phyloP scores from a whole-genome alignment of 2,888 invertebrate genomes.

The Sceliomorpha sp. region DNA sequence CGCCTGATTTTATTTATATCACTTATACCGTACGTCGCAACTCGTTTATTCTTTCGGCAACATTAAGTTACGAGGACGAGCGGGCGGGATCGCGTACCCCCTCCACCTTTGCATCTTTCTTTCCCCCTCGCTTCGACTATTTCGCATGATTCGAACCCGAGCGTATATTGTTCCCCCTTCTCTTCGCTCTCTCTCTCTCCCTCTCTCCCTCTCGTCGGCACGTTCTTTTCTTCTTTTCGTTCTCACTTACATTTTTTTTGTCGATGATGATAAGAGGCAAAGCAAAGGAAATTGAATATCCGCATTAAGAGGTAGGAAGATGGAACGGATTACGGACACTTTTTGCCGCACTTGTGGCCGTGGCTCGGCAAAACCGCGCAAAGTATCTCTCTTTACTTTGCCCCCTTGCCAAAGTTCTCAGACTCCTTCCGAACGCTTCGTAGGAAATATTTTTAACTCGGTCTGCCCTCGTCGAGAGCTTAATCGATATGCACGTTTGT shows the following conservation, averaged over 20 bases:
- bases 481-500: too few relatives aligned
- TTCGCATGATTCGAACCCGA: too few relatives aligned
- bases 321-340: conserved; percentile 55
- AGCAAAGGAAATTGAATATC: conserved; percentile 45
- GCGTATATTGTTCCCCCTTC: too few relatives aligned
- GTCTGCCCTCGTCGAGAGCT: too few relatives aligned
- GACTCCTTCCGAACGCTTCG: conserved; percentile 40
- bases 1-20: conserved; percentile 72
- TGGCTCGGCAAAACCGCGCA: conserved; percentile 33
- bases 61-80: conserved; percentile 65
- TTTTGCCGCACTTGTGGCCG: conserved; percentile 50
- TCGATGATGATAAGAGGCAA: conserved; percentile 58
- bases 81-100: too few relatives aligned
- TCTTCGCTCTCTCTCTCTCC: too few relatives aligned
- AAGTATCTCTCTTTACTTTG: conserved; percentile 45
- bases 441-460: conserved; percentile 52
- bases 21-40: conserved; percentile 64
- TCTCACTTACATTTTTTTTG: conserved; percentile 62
- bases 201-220: conserved; percentile 2
- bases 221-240: conserved; percentile 50
- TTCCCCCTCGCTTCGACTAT: too few relatives aligned
- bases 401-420: conserved; percentile 34
- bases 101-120: too few relatives aligned
- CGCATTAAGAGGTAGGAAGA: conserved; percentile 54
- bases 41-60: conserved; percentile 62